phyloP scores from a whole-genome alignment of 2,888 invertebrate species.

The Deroplatys truncata region DNA sequence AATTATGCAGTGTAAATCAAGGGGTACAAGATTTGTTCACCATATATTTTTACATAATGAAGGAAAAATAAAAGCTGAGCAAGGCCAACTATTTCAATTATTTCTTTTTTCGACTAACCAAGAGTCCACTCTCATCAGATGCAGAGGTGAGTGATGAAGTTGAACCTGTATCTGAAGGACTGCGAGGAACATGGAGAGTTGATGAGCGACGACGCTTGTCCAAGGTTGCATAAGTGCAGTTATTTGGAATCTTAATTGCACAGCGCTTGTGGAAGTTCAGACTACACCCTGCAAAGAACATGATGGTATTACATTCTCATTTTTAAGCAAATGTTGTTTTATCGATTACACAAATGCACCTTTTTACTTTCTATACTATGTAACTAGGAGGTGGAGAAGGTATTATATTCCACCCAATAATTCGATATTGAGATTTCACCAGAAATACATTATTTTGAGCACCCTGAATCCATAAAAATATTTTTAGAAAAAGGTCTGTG shows the following conservation, averaged over 20 bases:
- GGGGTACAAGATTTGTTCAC: no score
- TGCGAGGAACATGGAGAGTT: constrained; percentile 52
- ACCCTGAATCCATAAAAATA: no score
- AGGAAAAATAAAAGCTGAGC: not conserved
- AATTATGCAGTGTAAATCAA: no score
- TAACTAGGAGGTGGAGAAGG: no score
- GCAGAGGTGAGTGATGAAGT: constrained; percentile 59
- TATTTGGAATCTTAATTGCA: constrained; percentile 95
- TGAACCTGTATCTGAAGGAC: constrained; percentile 74
- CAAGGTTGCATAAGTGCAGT: constrained; percentile 66
- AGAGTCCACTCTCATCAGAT: constrained; percentile 63
- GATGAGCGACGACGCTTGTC: constrained; percentile 45
- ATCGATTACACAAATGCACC: not conserved
- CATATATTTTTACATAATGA: no score
- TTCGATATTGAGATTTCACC: no score
- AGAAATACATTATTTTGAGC: no score
- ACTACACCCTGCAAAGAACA: constrained; percentile 74
- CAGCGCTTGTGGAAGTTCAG: constrained; percentile 98
- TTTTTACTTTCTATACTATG: not conserved
- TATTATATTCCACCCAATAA: no score
- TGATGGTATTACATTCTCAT: not conserved
- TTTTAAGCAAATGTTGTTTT: not conserved
- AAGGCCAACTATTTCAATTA: not conserved
- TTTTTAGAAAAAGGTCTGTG: no score
- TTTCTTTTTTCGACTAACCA: not conserved